These are phyloP conservation scores for Ctena decussata DNA, from an alignment of 2,888 invertebrate species.

Conservation along the genomic window DNA sequence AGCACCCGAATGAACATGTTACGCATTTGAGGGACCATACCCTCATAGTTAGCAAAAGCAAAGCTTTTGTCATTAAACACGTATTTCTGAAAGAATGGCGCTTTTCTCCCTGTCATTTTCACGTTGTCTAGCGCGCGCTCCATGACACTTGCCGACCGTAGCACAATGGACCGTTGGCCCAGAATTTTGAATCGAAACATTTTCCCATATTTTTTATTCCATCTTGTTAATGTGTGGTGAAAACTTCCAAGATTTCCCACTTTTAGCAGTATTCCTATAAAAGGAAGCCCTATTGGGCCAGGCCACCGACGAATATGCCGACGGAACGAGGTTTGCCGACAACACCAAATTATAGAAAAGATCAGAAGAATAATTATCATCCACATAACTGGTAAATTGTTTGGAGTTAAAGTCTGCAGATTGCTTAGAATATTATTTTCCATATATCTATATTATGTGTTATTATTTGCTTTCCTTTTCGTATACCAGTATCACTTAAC, in stretches of 20 bases:
- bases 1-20: constrained; percentile 14
- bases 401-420: too few relatives aligned
- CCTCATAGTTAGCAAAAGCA: constrained; percentile 50
- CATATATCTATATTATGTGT: too few relatives aligned
- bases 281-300: constrained; percentile 55
- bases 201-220: constrained; percentile 48
- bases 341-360: neutral
- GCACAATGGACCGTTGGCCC: constrained; percentile 46
- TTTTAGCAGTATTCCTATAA: constrained; percentile 46
- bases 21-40: constrained; percentile 44
- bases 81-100: constrained; percentile 57
- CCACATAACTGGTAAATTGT: neutral
- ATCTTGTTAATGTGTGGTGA: constrained; percentile 54
- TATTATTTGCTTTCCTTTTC: too few relatives aligned
- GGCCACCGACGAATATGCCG: constrained; percentile 15
- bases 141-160: constrained; percentile 49
- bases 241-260: constrained; percentile 38
- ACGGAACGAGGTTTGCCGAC: neutral
- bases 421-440: too few relatives aligned
- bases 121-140: constrained; percentile 34
- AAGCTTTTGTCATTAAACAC: constrained; percentile 51
- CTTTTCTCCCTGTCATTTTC: constrained; percentile 32
- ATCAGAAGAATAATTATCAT: neutral
- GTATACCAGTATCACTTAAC: too few relatives aligned
- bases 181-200: constrained; percentile 48